Percentiles rank a stretch among this genome's conserved stretches.
These are phyloP conservation scores for Neelides sp. DNA, from an alignment of 1,140 invertebrate species.

Conservation along the genomic window DNA sequence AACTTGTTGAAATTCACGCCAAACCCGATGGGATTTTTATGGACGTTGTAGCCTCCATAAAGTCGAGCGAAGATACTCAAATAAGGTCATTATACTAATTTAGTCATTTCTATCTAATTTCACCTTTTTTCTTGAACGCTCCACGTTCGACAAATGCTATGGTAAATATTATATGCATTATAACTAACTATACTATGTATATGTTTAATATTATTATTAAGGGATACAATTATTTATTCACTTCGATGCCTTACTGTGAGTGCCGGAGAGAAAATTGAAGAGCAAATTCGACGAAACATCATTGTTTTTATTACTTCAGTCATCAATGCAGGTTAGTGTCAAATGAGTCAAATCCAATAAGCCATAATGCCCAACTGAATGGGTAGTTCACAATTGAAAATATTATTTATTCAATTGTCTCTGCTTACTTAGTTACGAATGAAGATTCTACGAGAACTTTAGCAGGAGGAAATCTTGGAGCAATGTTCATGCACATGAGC, in stretches of 20 bases:
- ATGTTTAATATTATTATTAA: slow-evolving; percentile 32
- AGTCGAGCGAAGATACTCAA: slow-evolving; percentile 69
- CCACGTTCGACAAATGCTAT: no score
- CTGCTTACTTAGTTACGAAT: no score
- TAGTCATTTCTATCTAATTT: no score
- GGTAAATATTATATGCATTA: no score
- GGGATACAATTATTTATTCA: slow-evolving; percentile 84
- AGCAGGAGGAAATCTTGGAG: no score
- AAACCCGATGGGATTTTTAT: slow-evolving; percentile 46
- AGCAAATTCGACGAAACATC: slow-evolving; percentile 39
- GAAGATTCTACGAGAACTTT: no score
- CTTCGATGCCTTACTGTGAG: slow-evolving; percentile 65
- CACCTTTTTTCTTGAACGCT: no score
- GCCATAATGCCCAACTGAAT: no score
- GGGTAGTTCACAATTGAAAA: no score
- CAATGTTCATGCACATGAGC: no score
- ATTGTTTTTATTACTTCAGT: neutral
- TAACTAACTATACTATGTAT: neutral
- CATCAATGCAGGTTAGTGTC: neutral
- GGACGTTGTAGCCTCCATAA: slow-evolving; percentile 60
- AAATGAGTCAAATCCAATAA: no score
- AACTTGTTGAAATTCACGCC: slow-evolving; percentile 80
- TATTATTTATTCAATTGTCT: no score
- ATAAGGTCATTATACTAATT: slow-evolving; percentile 47
- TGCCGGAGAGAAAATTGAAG: slow-evolving; percentile 82